Conservation (phyloP, 2,113 vertebrate genomes). For the Lipotes vexillifer region DNA sequence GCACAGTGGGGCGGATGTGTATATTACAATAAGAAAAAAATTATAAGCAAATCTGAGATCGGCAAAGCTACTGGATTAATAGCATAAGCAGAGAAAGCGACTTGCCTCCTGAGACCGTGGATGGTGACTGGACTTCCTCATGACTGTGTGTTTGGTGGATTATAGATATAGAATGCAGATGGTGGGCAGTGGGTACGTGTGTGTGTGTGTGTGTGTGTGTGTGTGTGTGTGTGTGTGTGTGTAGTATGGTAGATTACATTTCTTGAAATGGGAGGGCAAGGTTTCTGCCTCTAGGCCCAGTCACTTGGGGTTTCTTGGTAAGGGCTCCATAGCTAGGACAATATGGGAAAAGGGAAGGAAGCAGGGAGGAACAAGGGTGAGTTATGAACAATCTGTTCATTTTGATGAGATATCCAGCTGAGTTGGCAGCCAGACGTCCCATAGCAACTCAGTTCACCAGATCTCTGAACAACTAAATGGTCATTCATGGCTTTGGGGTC, state of each 20-base stretch:
- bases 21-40: background rate
- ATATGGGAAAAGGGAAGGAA: background rate
- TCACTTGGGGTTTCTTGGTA: background rate
- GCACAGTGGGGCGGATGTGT: background rate
- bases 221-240: background rate
- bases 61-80: slow-evolving; percentile 8
- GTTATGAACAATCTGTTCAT: slow-evolving; percentile 24
- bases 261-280: background rate
- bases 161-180: background rate
- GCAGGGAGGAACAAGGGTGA: background rate
- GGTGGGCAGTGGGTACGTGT: background rate
- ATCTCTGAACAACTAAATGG: background rate
- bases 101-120: background rate
- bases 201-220: background rate
- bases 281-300: background rate
- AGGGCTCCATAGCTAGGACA: background rate
- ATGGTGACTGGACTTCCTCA: background rate
- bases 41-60: background rate
- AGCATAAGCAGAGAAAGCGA: background rate
- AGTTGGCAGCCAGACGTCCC: slow-evolving; percentile 28
- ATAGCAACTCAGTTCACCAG: slow-evolving; percentile 55
- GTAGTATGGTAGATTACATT: background rate
- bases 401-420: slow-evolving; percentile 65
- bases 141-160: background rate
- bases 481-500: slow-evolving; percentile 14